Conservation (phyloP, 2,888 invertebrate species). For the Drosophila tanythrix region DNA sequence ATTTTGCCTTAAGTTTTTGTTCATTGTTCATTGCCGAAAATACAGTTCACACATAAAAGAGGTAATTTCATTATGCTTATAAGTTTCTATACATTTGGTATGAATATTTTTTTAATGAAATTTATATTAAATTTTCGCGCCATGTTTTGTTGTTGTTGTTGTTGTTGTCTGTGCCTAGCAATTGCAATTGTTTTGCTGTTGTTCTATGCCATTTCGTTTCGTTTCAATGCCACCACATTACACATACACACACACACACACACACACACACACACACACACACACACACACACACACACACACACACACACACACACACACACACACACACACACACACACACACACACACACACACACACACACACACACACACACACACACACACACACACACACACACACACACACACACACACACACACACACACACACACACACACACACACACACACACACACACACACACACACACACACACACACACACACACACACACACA, state of each 20-base stretch:
- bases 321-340: slow-evolving; percentile 5
- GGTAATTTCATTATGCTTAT: slow-evolving; percentile 38
- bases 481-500: too few species aligned
- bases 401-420: too few species aligned
- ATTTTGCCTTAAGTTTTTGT: slow-evolving; percentile 8
- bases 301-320: neutral
- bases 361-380: neutral
- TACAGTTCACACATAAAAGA: slow-evolving; percentile 40
- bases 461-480: too few species aligned
- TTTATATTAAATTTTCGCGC: slow-evolving; percentile 2
- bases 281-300: slow-evolving; percentile 6
- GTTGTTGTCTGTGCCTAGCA: slow-evolving; percentile 11
- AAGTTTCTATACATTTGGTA: neutral
- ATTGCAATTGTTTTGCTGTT: slow-evolving; percentile 8
- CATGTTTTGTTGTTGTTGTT: neutral
- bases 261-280: slow-evolving; percentile 8
- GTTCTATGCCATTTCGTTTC: slow-evolving; percentile 18
- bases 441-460: too few species aligned
- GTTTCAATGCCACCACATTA: slow-evolving; percentile 29
- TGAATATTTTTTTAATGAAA: neutral
- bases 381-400: too few species aligned
- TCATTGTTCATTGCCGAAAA: slow-evolving; percentile 4
- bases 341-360: neutral
- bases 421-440: too few species aligned
- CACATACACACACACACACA: slow-evolving; percentile 1